Percentiles rank a stretch among this genome's conserved stretches.
Evolutionary conservation across 23 tunicate genomes (phyloP).

Genomic region (Ciona savignyi): DNA sequence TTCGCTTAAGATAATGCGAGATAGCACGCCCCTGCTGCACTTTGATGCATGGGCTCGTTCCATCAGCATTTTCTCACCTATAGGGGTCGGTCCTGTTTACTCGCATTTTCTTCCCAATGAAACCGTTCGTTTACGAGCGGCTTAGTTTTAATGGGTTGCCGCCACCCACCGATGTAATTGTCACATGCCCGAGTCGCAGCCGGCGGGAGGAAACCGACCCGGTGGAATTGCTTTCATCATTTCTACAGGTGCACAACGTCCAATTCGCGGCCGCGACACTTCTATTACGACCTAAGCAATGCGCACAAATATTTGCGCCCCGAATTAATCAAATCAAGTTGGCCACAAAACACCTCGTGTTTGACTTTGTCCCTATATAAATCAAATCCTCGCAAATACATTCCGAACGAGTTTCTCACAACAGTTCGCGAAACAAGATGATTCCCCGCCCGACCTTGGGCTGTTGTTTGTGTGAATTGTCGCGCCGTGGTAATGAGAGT

Average conservation of each 20-base stretch:
- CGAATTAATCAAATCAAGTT: not conserved
- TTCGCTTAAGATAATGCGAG: not conserved
- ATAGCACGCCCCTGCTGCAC: not conserved
- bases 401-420: no score
- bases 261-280: not conserved
- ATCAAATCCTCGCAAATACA: no score
- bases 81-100: not conserved
- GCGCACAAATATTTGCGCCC: not conserved
- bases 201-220: slow-evolving; percentile 1
- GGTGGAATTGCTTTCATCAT: not conserved
- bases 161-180: not conserved
- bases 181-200: not conserved
- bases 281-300: not conserved
- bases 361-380: not conserved
- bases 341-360: not conserved
- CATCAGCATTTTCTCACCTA: not conserved
- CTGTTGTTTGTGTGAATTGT: not conserved
- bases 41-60: not conserved
- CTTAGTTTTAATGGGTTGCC: not conserved
- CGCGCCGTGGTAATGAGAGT: not conserved
- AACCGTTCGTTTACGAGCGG: not conserved
- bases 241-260: not conserved
- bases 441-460: no score
- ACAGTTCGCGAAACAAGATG: no score
- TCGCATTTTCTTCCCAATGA: not conserved